Base-by-base conservation (phyloP, 1,140 invertebrate genomes). In the Sitobion miscanthi region DNA sequence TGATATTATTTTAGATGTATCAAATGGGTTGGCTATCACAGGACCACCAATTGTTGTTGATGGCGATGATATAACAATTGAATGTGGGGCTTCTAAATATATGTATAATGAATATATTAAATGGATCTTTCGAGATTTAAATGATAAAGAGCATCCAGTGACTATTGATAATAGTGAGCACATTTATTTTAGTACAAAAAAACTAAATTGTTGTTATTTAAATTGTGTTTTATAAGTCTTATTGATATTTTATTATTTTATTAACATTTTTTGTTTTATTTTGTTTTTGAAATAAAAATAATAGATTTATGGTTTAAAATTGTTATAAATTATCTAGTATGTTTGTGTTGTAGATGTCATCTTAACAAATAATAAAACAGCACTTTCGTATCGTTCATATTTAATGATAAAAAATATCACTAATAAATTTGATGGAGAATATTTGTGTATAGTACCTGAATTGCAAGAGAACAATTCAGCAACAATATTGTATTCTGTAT, bases 71-170 rank as follows among this genome's bases (percentile, higher is more conserved):
- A 86, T 96, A 8, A 95, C 94, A 47, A 90, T 96, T 5, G 95
- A 95, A 17, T 97, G 96, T 94, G 96, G 95, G 9, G 96, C 96
- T 7, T 95, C 96, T 5, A 94, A 95, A 47, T 96, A 96, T 91
- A 96, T 96, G 94, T 96, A 95, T 69, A 95, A 95, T 11, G 94
- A 95, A 45, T 93, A 95, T 6, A 94, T 96, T 23, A 85, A 94
- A 47, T 96, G 96, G 96, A 94, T 88, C 25, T 52, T 38, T 90
- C 47, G 42, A 62, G 91, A 30, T 38, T 30, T 54, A 54, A 47
- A 38, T 91, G 42, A 91, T 47, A 23, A 83, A 49, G 35, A 77
- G 35, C n/a, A 42, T 6, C 54, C 35, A 94, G 47, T 91, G 3
- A 47, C 91, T 35, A 69, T 30, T 3, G 42, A 49, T 93, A 35